A percentile compares a stretch with the other conserved stretches of the same genome.
These are phyloP conservation scores for Salticus scenicus DNA, from an alignment of 2,888 invertebrate species.

Conservation along the genomic window DNA sequence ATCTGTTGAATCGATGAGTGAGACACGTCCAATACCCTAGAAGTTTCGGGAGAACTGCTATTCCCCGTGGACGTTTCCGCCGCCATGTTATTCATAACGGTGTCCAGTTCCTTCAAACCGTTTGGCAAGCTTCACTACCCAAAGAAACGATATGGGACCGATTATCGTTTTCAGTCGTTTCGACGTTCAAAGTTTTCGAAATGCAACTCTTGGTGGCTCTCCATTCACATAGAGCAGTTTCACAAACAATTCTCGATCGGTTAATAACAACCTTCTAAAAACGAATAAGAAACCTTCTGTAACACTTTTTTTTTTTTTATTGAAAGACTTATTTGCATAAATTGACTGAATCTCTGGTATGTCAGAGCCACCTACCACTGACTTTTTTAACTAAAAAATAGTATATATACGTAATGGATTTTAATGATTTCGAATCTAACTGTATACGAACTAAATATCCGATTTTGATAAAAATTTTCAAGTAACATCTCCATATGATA, in stretches of 20 bases:
- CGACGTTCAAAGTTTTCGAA: background rate
- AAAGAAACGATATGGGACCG: background rate
- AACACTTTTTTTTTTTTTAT: background rate
- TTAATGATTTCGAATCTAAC: no score
- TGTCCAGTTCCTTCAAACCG: background rate
- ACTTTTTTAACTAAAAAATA: background rate
- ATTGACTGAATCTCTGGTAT: background rate
- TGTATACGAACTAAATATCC: no score
- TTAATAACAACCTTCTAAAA: conserved; percentile 8
- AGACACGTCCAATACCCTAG: background rate
- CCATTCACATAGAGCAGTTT: conserved; percentile 28
- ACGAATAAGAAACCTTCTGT: conserved; percentile 15
- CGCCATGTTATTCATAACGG: conserved; percentile 5
- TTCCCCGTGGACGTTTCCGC: background rate
- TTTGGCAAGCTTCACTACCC: background rate
- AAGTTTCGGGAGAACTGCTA: conserved; percentile 13
- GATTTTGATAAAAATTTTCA: no score
- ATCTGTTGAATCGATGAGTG: background rate
- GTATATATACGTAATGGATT: no score
- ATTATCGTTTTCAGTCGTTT: conserved; percentile 4
- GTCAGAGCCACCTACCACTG: background rate
- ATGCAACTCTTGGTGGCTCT: conserved; percentile 1
- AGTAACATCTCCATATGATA: no score
- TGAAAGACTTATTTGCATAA: background rate
- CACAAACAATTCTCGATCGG: conserved; percentile 20